Base-by-base conservation (phyloP, 2,888 invertebrate species). In the Trissolcus japonicus region DNA sequence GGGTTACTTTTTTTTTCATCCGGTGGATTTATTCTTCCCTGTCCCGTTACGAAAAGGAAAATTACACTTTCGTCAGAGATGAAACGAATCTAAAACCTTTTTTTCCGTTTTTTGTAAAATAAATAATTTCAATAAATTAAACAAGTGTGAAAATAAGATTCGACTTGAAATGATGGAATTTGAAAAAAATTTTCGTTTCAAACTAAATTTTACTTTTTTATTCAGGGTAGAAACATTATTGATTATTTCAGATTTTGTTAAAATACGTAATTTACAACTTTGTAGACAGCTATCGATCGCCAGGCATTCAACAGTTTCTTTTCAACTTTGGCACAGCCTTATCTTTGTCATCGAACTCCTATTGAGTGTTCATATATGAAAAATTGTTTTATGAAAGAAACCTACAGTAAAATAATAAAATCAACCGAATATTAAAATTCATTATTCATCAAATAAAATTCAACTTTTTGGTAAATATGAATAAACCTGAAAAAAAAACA, bases 341-440 rank as follows among this genome's bases (percentile, higher is more conserved):
- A 41, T 46, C 11, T 59, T 75, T 75, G 68, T 68, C 75, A 68
- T 54, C 63, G 55, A 63, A 75, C 57, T 43, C 46, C 63, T 59
- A 48, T 35, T 53, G 62, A 19, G 13, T 53, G 35, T 35, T 35
- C 35, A 0, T 35, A 35, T 35, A 35, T 35, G 7, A 11, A 68
- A 68, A 63, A 75, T 54, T 56, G 35, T 25, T 29, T 16, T 43
- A 50, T 63, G 63, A 75, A 75, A 62, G 75, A 68, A 75, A 75
- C 67, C 68, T 54, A 40, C 54, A 53, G 54, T 43, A 41, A 61
- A 43, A 25, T 25, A 25, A 25, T 19, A n/a, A n/a, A n/a, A n/a
- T n/a, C n/a, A n/a, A n/a, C 21, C 4, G 21, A 21, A 21, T 4
- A 21, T 4, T 4, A 41, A 41, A 41, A n/a, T 43, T 43, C 43